A percentile compares a stretch with the other conserved stretches of the same genome.
These are phyloP conservation scores for Tenthredo scrophulariae DNA, from an alignment of 2,888 invertebrate genomes.

Conservation along the genomic window DNA sequence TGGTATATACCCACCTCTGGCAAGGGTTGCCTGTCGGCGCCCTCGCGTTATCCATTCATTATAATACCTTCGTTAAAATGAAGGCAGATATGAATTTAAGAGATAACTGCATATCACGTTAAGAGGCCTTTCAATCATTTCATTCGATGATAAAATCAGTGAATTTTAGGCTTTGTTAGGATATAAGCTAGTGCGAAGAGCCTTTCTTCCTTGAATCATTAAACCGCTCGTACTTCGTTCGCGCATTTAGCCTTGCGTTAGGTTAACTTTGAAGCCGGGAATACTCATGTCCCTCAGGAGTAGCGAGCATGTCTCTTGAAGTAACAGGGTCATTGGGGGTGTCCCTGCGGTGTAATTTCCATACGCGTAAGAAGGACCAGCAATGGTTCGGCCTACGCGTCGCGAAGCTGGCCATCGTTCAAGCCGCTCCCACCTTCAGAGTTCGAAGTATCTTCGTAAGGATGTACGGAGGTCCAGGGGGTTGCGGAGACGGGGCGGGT, in stretches of 20 bases:
- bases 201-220: not conserved
- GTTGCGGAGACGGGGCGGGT: constrained; percentile 58
- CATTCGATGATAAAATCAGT: not conserved
- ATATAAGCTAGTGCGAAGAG: not conserved
- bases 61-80: not conserved
- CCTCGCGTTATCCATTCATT: constrained; percentile 58
- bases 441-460: constrained; percentile 29
- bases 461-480: constrained; percentile 18
- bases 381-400: constrained; percentile 39
- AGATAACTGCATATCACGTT: not conserved
- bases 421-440: constrained; percentile 51
- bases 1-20: not conserved
- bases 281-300: constrained; percentile 18
- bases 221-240: constrained; percentile 72
- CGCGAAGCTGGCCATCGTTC: constrained; percentile 29
- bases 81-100: not conserved
- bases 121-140: not conserved
- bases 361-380: constrained; percentile 36
- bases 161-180: not conserved
- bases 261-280: not conserved
- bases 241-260: constrained; percentile 61
- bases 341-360: constrained; percentile 46
- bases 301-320: constrained; percentile 31
- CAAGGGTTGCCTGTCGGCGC: constrained; percentile 63
- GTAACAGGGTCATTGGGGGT: constrained; percentile 48